Evolutionary conservation across 2,888 invertebrate genomes (phyloP), one percentile per base, ranked within the genome.

Genomic region (Dorcus parallelipipedus): DNA sequence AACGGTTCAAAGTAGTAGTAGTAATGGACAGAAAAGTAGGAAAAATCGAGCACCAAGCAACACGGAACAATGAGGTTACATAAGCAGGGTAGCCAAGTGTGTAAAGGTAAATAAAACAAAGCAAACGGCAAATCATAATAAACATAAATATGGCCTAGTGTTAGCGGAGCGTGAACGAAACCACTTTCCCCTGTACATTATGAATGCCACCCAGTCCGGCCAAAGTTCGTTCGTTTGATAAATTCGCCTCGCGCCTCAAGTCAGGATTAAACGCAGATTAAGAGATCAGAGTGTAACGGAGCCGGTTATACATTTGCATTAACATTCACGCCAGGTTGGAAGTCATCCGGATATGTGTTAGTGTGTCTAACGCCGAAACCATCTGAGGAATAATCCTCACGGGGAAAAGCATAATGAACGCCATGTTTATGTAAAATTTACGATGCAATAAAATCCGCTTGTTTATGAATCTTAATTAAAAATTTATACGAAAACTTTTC

Each of bases 141-240:
- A 45, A 45, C 23, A 45, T 45, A 45, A 45, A 45, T 45, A 45
- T 45, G 23, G 23, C 45, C 45, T 45, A 45, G 45, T 45, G 23
- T 23, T 23, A 45, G 45, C 45, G 20, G 45, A 45, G 45, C 45
- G 45, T 45, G 45, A 45, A 45, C 23, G 26, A 45, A 45, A 45
- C 45, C 45, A 45, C 45, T 45, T 45, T 45, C 45, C 45, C 45
- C n/a, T 20, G 45, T 45, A 23, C 45, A 9, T 45, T 45, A 45
- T 45, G 45, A 45, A 20, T 45, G 45, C 14, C 20, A 20, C 17
- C 45, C 23, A 20, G 45, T 45, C 6, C 26, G 45, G 45, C 45
- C 17, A 45, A 45, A 9, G 45, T 20, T 23, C n/a, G 45, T 33
- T 10, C 45, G 20, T 17, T 17, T 10, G 14, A 6, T 20, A 45